Base-by-base conservation (phyloP, 2,113 vertebrate species). In the Phrynocephalus versicolor region DNA sequence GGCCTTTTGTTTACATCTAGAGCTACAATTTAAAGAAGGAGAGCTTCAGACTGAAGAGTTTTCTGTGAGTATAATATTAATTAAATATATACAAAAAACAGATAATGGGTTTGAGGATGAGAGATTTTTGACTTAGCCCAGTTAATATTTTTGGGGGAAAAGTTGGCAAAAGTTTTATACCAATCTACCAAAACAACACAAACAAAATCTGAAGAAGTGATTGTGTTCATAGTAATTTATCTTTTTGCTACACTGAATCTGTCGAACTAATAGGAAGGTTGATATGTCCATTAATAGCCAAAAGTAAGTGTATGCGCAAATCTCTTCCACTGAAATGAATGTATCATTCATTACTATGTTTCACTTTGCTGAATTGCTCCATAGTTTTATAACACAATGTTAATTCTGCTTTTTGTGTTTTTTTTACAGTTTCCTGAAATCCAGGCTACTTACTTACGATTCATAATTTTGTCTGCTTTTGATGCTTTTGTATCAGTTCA, bases 401-500 rank as follows among this genome's bases (percentile, higher is more conserved):
- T 57, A 73, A 57, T 90, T 51, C 0, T 74, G n/a, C 0, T 75
- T n/a, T 79, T 79, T 89, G 87, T 77, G 45, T 5, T 90, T 86
- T 64, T 67, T 64, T 90, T 87, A 83, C 96, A 99, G 98, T 93
- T 97, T 81, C 96, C 90, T 83, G 97, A 96, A 85, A 94, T 92
- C 77, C 96, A 92, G 19, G 97, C 97, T 77, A 97, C 95, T 79
- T 97, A 98, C 81, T 92, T 99, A 91, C 97, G 97, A 85, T 98
- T 99, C 93, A 95, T 98, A 90, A 97, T 99, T 94, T 87, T 96
- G 33, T 96, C 97, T 57, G 98, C 96, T 92, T 98, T 97, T 76
- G 98, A 99, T 91, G 97, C 98, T 87, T 99, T 99, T 95, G 97
- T 97, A 21, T 97, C 98, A 23, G 97, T 99, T 91, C 97, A 98